Conservation (phyloP, 2,113 vertebrate genomes). For the Thermophis baileyi region DNA sequence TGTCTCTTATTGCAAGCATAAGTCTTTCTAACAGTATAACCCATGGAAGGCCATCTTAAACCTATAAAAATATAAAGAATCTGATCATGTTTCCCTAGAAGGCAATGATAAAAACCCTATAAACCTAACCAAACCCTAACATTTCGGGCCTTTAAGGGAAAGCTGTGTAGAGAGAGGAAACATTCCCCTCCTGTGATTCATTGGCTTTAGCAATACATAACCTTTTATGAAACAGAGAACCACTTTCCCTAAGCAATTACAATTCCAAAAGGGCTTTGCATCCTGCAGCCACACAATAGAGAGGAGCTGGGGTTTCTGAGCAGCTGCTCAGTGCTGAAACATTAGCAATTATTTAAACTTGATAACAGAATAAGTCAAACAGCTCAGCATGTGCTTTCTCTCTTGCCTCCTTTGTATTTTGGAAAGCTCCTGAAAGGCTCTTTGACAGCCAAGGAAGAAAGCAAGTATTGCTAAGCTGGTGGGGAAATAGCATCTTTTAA, state of each 20-base stretch:
- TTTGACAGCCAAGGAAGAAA: not conserved
- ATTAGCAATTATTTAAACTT: slow-evolving; percentile 53
- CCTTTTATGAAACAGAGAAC: slow-evolving; percentile 72
- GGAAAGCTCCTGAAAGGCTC: not conserved
- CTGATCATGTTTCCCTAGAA: slow-evolving; percentile 49
- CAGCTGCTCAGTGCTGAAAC: slow-evolving; percentile 53
- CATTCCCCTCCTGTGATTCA: slow-evolving; percentile 66
- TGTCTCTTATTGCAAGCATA: slow-evolving; percentile 63
- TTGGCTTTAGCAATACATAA: slow-evolving; percentile 66
- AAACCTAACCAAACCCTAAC: slow-evolving; percentile 50
- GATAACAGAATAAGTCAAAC: slow-evolving; percentile 25
- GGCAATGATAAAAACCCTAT: slow-evolving; percentile 44
- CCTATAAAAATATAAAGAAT: slow-evolving; percentile 59
- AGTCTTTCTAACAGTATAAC: slow-evolving; percentile 54
- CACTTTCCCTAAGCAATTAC: slow-evolving; percentile 74
- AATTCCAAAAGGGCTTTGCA: slow-evolving; percentile 66
- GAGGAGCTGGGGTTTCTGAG: slow-evolving; percentile 33
- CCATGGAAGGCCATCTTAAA: slow-evolving; percentile 51
- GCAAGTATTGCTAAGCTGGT: not conserved
- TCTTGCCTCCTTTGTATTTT: not conserved
- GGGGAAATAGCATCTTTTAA: not conserved
- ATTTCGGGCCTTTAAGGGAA: slow-evolving; percentile 47
- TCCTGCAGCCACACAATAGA: slow-evolving; percentile 52
- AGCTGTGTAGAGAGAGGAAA: slow-evolving; percentile 52
- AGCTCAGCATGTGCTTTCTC: not conserved